Base-by-base conservation (phyloP, 2,113 vertebrate species). In the Cinclus cinclus region DNA sequence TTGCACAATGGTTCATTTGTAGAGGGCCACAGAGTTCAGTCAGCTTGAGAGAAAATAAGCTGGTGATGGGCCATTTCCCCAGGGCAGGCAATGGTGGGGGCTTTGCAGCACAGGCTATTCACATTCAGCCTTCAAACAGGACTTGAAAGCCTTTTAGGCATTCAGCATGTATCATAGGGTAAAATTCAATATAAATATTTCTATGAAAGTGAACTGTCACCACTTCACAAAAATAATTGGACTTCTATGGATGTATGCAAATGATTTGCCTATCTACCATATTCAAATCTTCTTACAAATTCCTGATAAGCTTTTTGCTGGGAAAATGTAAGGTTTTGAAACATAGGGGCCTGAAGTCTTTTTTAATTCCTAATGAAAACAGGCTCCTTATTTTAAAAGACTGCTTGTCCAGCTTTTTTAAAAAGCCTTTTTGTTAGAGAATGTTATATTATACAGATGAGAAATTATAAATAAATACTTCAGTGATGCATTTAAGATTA, bases 11-110 rank as follows among this genome's bases (percentile, higher is more conserved):
- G 67, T 79, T 91, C 67, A 90, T 83, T 95, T 77, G 82, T 77
- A 90, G 42, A 90, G 67, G 59, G 82, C 75, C 86, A 89, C 14
- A 88, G 59, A 90, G 78, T 77, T 96, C 94, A 91, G 87, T 73
- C 63, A 85, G 89, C 56, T 39, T 59, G 24, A 90, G 55, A 75
- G 74, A 87, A 87, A 90, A 73, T 59, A 80, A 86, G 67, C 90
- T 83, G 83, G 49, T 91, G 95, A 84, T 4, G 2, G 87, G 67
- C 60, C 82, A 80, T 83, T 86, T 83, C 71, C 44, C 39, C 1
- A 0, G 30, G 68, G 46, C 13, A 83, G 47, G 50, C 68, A 71
- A 41, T 8, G 31, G 25, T 41, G 55, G 17, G 24, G 60, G 27
- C 31, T 73, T 50, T 84, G 70, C 68, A 89, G 58, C 33, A 35